Evolutionary conservation across 2,797 vertebrate species (phyloP).

Genomic region (Cossypha caffra): DNA sequence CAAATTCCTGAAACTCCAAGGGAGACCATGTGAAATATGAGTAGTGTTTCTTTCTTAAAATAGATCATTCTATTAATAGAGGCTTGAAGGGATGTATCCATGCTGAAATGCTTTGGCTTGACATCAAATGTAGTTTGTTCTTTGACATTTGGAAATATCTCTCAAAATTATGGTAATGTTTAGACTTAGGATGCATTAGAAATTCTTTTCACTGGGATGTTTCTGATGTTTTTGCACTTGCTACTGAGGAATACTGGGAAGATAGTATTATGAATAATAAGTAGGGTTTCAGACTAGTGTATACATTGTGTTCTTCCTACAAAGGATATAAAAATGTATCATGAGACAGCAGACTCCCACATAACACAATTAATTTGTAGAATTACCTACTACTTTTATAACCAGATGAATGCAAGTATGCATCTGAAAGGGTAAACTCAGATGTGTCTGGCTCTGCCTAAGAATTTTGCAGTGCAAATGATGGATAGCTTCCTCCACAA

Average conservation of each 20-base stretch:
- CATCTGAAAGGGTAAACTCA: conserved; percentile 12
- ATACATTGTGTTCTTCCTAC: background rate
- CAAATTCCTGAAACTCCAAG: conserved; percentile 2
- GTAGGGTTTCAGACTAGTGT: background rate
- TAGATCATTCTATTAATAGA: background rate
- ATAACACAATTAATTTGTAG: conserved; percentile 8
- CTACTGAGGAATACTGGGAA: background rate
- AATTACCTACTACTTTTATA: conserved; percentile 11
- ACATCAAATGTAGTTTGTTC: conserved; percentile 10
- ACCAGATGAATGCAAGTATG: background rate
- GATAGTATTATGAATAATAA: background rate
- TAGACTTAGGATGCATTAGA: background rate
- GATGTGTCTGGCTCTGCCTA: background rate
- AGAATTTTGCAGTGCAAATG: background rate
- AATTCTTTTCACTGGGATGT: background rate
- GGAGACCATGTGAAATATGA: background rate
- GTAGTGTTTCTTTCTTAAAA: background rate
- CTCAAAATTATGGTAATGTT: background rate
- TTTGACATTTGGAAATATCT: background rate
- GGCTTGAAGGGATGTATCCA: background rate
- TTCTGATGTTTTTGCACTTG: background rate
- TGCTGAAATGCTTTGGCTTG: background rate
- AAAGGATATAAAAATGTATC: background rate
- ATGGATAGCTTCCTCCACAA: background rate
- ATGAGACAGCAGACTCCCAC: background rate